Evolutionary conservation across 2,888 invertebrate genomes (phyloP), one percentile per base, ranked within the genome.

Genomic region (Smittia sp.): DNA sequence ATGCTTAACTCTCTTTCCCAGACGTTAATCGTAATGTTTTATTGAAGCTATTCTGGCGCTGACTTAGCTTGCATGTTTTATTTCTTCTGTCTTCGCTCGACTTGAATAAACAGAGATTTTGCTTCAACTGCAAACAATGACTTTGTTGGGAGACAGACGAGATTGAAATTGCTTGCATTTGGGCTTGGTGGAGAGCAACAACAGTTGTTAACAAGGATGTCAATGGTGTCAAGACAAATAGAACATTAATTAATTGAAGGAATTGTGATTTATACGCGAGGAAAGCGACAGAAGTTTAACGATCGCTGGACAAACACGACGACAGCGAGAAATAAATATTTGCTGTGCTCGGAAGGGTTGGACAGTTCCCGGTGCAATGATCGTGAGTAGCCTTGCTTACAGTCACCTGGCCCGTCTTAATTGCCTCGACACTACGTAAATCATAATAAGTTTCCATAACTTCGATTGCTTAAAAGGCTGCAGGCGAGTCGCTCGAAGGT

Each of bases 181-280:
- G 46, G 46, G 46, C 46, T 6, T n/a, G 46, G 46, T n/a, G 2
- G 46, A 46, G 46, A 3, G 46, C 46, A 46, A n/a, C 46, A 11
- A 58, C 66, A 66, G 25, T 65, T 24, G 67, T 39, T 7, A 67
- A 67, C 41, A 67, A 67, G 67, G 39, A 67, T 67, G 67, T 39
- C 25, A 20, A 32, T 38, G 15, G 32, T 52, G 52, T 52, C 7
- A 52, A 66, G n/a, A 65, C n/a, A 25, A 65, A 66, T 22, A 41
- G 58, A 58, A 22, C 58, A 41, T 15, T 41, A 67, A 67, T 67
- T 67, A 67, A 67, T 41, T 67, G 24, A 41, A 41, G 22, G 41
- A 67, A 67, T 41, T 41, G 24, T 22, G 22, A 67, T 67, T 67
- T 67, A 67, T 67, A 22, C 18, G 39, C 22, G 20, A 67, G n/a